Base-by-base conservation (phyloP, 2,888 invertebrate genomes). In the Dolomedes plantarius region DNA sequence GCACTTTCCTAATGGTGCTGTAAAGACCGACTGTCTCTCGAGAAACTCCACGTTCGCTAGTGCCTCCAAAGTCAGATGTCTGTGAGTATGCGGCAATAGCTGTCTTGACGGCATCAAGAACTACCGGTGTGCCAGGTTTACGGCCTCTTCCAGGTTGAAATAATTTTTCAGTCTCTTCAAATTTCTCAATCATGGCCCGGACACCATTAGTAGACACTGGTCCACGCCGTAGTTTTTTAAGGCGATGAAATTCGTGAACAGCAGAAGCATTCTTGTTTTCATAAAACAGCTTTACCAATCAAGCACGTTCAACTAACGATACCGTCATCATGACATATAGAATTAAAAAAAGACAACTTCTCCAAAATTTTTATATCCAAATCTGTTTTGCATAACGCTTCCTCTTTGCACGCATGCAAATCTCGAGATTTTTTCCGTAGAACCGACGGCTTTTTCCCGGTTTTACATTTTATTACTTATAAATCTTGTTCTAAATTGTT, bases 111-210 rank as follows among this genome's bases (percentile, higher is more conserved):
- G 9, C 65, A 31, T 31, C 31, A 31, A 65, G 65, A 31, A 65
- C 27, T 19, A 27, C 64, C 64, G 28, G 28, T 64, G 28, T 50
- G 56, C 9, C 5, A 36, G 6, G 56, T 19, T 56, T 56, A 56
- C 36, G 68, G 19, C 16, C 16, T 68, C 16, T 31, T 32, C 68
- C 5, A 16, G 68, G 11, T 27, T 11, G 11, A 64, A 11, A n/a
- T 27, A 68, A 13, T n/a, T 32, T 19, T n/a, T 19, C 68, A 13
- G 32, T 68, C 68, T 68, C 32, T 31, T 32, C 68, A 68, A 68
- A 68, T 32, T 11, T 32, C 13, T 16, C 31, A 68, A 68, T 68
- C 31, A 32, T 68, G 16, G n/a, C 19, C 36, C 31, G 31, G 32
- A 68, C 36, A 68, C 68, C 68, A 19, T 68, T 32, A 0, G 19